A percentile compares a stretch with the other conserved stretches of the same genome.
phyloP scores from a whole-genome alignment of 2,113 vertebrate species.

The Herpetotheres cachinnans region DNA sequence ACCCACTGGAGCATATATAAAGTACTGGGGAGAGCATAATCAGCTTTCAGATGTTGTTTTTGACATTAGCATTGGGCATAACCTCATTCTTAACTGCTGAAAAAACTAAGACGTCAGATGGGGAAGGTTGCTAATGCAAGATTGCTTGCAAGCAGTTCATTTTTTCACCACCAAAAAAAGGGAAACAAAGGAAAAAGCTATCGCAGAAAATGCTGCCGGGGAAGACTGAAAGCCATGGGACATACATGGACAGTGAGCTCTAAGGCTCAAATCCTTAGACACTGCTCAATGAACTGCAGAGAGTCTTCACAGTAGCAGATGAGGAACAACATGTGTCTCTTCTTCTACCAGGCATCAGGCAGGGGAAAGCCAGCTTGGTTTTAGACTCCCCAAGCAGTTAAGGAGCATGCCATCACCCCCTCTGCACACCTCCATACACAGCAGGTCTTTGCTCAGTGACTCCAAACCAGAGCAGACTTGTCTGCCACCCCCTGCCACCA shows the following conservation, averaged over 20 bases:
- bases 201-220: not conserved
- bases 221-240: not conserved
- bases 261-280: not conserved
- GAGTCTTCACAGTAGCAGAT: not conserved
- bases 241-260: fast-evolving
- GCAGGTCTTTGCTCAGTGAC: not conserved
- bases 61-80: not conserved
- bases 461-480: not conserved
- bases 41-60: conserved; percentile 25
- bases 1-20: conserved; percentile 34
- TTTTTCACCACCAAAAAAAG: not conserved
- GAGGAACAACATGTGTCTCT: not conserved
- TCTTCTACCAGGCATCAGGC: not conserved
- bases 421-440: not conserved
- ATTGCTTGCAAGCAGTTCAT: not conserved
- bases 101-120: not conserved
- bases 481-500: not conserved
- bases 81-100: not conserved
- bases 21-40: not conserved
- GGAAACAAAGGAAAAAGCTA: not conserved
- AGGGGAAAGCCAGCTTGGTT: not conserved
- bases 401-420: not conserved
- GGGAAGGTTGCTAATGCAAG: not conserved
- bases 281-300: not conserved
- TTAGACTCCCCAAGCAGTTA: not conserved